Evolutionary conservation across 2,797 vertebrate genomes (phyloP).

Genomic region (Bothrops alternatus): DNA sequence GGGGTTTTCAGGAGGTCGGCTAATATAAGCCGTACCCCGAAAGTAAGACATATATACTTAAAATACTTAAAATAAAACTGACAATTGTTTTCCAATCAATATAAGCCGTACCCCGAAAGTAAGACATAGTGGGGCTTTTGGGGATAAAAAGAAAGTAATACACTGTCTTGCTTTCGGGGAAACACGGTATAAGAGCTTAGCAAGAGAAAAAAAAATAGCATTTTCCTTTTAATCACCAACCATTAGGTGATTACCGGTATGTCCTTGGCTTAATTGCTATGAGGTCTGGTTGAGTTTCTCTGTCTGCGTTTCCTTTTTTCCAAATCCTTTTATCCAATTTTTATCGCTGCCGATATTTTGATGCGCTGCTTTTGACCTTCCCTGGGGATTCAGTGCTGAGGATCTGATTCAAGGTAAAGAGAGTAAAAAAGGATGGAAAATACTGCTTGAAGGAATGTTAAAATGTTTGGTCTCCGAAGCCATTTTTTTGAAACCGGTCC

Average conservation of each 20-base stretch:
- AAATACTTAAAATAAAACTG: too few species aligned
- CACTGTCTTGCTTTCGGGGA: too few species aligned
- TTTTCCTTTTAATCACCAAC: background rate
- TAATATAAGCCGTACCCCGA: too few species aligned
- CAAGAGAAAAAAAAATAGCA: background rate
- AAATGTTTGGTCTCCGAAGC: background rate
- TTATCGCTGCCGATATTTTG: background rate
- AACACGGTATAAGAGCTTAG: fast-evolving
- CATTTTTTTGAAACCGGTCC: background rate
- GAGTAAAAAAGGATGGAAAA: background rate
- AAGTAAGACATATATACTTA: too few species aligned
- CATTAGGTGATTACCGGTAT: background rate
- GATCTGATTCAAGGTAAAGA: background rate
- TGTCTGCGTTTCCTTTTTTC: fast-evolving
- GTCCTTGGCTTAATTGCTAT: fast-evolving
- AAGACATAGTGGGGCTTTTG: too few species aligned
- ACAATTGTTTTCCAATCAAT: too few species aligned
- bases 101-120: too few species aligned
- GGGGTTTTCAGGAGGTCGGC: too few species aligned
- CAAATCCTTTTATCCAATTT: background rate
- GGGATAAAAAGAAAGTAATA: too few species aligned
- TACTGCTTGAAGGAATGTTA: background rate
- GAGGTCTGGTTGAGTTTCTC: background rate
- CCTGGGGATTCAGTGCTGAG: background rate
- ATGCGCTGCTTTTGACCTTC: background rate